Base-by-base conservation (phyloP, 2,113 vertebrate genomes). In the Oryzias woworae region DNA sequence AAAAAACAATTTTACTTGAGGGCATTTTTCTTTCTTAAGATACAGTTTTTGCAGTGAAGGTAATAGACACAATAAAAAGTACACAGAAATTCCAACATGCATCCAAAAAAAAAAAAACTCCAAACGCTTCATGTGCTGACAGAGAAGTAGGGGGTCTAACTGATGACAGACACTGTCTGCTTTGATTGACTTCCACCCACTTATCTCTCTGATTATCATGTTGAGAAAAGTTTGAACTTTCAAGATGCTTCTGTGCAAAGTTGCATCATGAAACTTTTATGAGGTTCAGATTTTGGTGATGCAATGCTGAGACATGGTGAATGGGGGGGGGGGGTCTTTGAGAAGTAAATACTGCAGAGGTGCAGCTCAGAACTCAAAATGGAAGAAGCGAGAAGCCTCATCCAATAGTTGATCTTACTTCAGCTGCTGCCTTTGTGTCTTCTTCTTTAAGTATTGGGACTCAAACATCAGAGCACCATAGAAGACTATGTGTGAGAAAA, bases 221-320 rank as follows among this genome's bases (percentile, higher is more conserved):
- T 1, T 22, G 57, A 72, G 41, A 28, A 23, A n/a, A 20, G 24
- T 17, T 53, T 50, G 49, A 51, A 62, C n/a, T 47, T 58, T 62
- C 50, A 42, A 58, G n/a, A 56, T 51, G 18, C 71, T 66, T 69
- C 44, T 48, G 15, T 28, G 59, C 47, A 23, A 5, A 20, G 43
- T 80, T 78, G 63, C 81, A 54, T 84, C 77, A 81, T 52, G 44
- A 26, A 47, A 51, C 53, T 77, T 77, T 28, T 75, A 75, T 62
- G 64, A 14, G 41, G 57, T 80, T 77, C 77, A 66, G 54, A 72
- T 78, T 64, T 26, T 12, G 24, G 57, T 83, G 81, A 84, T 66
- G 78, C 68, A 84, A 84, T 1, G 5, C 15, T 0, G 16, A 16
- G 74, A 81, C 81, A 78, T 1, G 55, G 23, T 49, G 22, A 57